Evolutionary conservation across 2,888 invertebrate genomes (phyloP).

Genomic region (Harpalus rufipes): DNA sequence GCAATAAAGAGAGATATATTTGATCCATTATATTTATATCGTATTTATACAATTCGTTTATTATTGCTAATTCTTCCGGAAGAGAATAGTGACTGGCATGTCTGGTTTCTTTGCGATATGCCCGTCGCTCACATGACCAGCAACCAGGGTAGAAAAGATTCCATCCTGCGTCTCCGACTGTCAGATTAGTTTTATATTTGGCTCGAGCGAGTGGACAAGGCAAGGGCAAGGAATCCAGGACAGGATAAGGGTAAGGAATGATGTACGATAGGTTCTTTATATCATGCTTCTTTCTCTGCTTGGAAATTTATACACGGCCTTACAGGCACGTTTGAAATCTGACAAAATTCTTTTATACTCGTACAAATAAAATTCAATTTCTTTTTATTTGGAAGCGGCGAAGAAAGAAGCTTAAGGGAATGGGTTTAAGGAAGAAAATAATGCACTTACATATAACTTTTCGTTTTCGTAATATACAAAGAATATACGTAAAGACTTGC

Average conservation of each 20-base stretch:
- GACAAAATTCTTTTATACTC: neutral
- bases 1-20: no score
- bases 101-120: no score
- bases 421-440: neutral
- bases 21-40: no score
- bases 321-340: neutral
- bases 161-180: neutral
- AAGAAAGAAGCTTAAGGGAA: neutral
- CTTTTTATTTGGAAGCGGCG: neutral
- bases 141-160: neutral
- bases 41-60: no score
- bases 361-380: slow-evolving; percentile 4
- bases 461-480: neutral
- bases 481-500: neutral
- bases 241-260: neutral
- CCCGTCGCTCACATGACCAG: no score
- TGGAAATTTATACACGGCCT: neutral
- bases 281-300: neutral
- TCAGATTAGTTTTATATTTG: neutral
- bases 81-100: no score
- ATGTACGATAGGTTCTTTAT: neutral
- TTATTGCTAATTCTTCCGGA: no score
- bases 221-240: neutral
- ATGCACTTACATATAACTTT: neutral
- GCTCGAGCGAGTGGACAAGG: neutral